These are phyloP conservation scores for Pavo muticus DNA, from an alignment of 2,113 vertebrate genomes.

Conservation along the genomic window DNA sequence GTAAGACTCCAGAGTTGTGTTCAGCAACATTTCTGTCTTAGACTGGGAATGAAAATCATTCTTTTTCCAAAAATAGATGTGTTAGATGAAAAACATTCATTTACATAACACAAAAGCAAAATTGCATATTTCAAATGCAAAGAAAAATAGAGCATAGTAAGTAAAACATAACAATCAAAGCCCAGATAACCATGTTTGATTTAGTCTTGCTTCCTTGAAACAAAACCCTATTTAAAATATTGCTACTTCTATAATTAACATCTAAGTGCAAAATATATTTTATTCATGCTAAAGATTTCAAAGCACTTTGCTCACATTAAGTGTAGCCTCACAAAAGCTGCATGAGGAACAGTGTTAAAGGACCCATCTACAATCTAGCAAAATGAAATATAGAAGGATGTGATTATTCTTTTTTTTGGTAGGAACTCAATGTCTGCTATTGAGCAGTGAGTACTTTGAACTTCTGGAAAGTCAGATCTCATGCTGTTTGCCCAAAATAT, in stretches of 20 bases:
- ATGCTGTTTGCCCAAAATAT: background rate
- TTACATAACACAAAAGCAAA: slow-evolving; percentile 64
- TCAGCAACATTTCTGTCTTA: slow-evolving; percentile 11
- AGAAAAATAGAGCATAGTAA: slow-evolving; percentile 46
- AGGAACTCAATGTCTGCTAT: background rate
- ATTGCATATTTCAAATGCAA: slow-evolving; percentile 44
- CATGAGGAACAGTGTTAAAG: background rate
- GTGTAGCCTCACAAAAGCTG: slow-evolving; percentile 2
- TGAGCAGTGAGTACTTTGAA: background rate
- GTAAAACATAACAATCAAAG: slow-evolving; percentile 62
- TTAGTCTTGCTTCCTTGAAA: slow-evolving; percentile 55
- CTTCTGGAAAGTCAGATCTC: background rate
- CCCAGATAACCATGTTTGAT: slow-evolving; percentile 64
- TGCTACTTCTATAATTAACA: slow-evolving; percentile 55
- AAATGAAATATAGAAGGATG: background rate
- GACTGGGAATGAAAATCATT: slow-evolving; percentile 1
- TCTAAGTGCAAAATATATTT: slow-evolving; percentile 59
- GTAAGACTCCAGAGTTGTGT: slow-evolving; percentile 20
- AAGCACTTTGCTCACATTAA: slow-evolving; percentile 34
- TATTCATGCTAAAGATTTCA: slow-evolving; percentile 51
- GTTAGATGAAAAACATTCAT: slow-evolving; percentile 56
- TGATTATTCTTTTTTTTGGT: background rate
- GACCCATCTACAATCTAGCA: slow-evolving; percentile 5
- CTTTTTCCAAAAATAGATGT: slow-evolving; percentile 49
- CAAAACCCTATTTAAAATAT: slow-evolving; percentile 56